These are phyloP conservation scores for Choristoneura fumiferana DNA, from an alignment of 1,140 invertebrate species.

Conservation along the genomic window DNA sequence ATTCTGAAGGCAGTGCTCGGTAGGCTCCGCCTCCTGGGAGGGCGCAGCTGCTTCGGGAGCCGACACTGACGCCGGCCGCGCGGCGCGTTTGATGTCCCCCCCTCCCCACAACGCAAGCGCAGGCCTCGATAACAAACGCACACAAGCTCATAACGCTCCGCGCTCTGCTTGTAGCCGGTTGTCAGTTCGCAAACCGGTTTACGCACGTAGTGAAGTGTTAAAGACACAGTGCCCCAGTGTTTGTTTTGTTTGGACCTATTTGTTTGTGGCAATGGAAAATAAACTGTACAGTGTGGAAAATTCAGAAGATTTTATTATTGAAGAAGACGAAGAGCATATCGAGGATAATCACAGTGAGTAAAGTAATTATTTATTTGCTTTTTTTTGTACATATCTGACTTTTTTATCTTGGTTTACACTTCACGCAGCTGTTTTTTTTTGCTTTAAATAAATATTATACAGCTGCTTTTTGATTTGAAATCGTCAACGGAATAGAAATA, in stretches of 20 bases:
- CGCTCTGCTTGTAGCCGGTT: slow-evolving; percentile 69
- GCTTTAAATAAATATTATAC: no score
- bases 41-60: slow-evolving; percentile 79
- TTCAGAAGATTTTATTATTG: slow-evolving; percentile 71
- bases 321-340: slow-evolving; percentile 68
- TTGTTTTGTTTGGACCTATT: slow-evolving; percentile 53
- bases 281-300: slow-evolving; percentile 72
- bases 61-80: slow-evolving; percentile 56
- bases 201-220: slow-evolving; percentile 51
- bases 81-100: slow-evolving; percentile 67
- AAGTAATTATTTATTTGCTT: slow-evolving; percentile 15
- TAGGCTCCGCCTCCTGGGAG: slow-evolving; percentile 70
- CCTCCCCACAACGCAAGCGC: slow-evolving; percentile 43
- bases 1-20: slow-evolving; percentile 67
- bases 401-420: slow-evolving; percentile 3
- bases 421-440: neutral
- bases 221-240: slow-evolving; percentile 54
- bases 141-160: slow-evolving; percentile 65
- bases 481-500: no score
- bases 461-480: no score
- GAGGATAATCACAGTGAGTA: slow-evolving; percentile 68
- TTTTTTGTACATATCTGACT: slow-evolving; percentile 20
- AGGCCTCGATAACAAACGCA: slow-evolving; percentile 58
- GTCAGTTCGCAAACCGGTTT: slow-evolving; percentile 67
- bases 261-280: slow-evolving; percentile 67